Evolutionary conservation across 2,113 vertebrate species (phyloP), one percentile per base, ranked within the genome.

Genomic region (Anhinga rufa): DNA sequence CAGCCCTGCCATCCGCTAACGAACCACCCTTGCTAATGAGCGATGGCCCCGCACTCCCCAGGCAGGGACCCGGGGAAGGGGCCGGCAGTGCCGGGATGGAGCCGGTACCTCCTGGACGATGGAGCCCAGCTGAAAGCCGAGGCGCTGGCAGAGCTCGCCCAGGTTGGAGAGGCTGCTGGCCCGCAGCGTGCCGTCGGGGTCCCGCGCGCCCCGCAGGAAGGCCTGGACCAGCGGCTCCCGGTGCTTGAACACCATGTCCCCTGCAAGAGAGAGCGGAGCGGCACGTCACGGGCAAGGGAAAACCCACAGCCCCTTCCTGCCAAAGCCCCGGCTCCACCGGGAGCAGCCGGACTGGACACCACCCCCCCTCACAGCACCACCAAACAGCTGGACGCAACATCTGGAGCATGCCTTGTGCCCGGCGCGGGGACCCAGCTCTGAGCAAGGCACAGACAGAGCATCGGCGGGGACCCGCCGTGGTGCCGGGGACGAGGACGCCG

Each of bases 141-240:
- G 97, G 57, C 70, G 98, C 97, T 98, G 98, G 96, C 99, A 99
- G 49, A 99, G 98, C 94, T 99, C 99, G 2, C 99, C 99, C 94
- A 99, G 98, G 97, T 99, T 99, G 88, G 99, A 99, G 86, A 99
- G 98, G 94, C 99, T 99, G 98, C 99, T 99, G 94, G 99, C 98
- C 34, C 99, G 92, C 61, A 99, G 96, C 1, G 93, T 68, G 14
- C 94, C 58, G 70, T 99, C 99, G 0, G 97, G 86, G 28, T 99
- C 99, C 75, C 98, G 98, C 1, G 97, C 97, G 4, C 99, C 99
- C 48, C 91, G 98, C 94, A 99, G 98, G 91, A 99, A 99, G 25
- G 98, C 98, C 3, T 96, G 98, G 20, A 99, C 79, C 96, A 99
- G 96, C 10, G 97, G 97, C 40, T 98, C 98, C 79, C 98, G 98